A percentile compares a stretch with the other conserved stretches of the same genome.
Conservation (phyloP, 2,888 invertebrate genomes). For the Leucophora obtusa region DNA sequence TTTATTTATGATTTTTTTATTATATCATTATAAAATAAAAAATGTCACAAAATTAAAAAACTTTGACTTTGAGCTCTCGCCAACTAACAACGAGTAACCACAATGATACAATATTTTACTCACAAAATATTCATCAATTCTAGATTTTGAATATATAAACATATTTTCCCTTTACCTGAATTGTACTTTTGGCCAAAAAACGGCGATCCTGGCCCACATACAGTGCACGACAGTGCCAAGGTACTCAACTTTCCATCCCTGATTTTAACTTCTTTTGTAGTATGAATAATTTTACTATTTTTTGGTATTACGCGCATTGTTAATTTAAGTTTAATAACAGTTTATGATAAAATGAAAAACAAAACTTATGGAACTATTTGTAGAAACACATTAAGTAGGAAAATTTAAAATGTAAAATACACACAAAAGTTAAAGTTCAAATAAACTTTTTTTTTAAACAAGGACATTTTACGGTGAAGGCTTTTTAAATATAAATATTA, state of each 20-base stretch:
- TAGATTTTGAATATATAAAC: no score
- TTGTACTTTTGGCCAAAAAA: no score
- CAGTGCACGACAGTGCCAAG: no score
- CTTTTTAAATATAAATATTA: not conserved
- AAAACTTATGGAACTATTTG: not conserved
- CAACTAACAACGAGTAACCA: no score
- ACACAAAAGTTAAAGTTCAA: constrained; percentile 33
- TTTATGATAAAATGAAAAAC: not conserved
- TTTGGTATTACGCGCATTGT: not conserved
- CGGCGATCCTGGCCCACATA: no score
- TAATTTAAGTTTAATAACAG: constrained; percentile 29
- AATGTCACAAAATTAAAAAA: no score
- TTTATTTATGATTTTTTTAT: no score
- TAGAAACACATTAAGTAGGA: not conserved
- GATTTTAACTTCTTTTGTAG: not conserved
- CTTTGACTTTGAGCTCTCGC: no score
- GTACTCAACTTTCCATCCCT: not conserved
- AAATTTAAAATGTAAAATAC: not conserved
- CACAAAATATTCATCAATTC: no score
- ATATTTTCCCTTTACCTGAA: no score
- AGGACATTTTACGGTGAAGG: constrained; percentile 5
- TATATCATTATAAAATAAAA: no score
- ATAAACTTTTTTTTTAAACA: not conserved
- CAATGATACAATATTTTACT: no score
- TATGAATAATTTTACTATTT: not conserved